These are phyloP conservation scores for Masnerella sp. DNA, from an alignment of 2,888 invertebrate species.

Conservation along the genomic window DNA sequence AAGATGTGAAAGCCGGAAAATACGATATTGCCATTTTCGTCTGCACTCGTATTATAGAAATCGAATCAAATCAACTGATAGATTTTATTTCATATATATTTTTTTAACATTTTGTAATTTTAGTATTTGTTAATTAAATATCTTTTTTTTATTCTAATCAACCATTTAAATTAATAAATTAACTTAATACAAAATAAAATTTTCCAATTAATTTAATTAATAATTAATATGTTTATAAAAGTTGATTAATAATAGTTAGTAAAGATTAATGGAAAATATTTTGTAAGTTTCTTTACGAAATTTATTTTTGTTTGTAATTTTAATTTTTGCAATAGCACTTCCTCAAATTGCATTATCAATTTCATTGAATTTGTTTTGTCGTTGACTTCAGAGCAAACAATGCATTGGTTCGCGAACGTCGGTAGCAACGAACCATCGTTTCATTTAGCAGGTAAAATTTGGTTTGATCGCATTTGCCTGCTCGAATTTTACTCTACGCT, in stretches of 20 bases:
- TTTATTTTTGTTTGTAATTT: too few species aligned
- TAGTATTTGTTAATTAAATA: too few species aligned
- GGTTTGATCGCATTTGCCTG: constrained; percentile 19
- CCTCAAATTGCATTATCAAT: constrained; percentile 15
- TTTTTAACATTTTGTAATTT: too few species aligned
- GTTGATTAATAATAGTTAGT: too few species aligned
- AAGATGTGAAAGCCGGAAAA: too few species aligned
- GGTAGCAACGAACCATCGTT: constrained; percentile 70
- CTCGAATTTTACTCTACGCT: constrained; percentile 5
- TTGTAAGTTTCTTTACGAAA: too few species aligned
- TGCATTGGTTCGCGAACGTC: constrained; percentile 76
- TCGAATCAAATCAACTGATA: constrained; percentile 31
- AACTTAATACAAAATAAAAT: too few species aligned
- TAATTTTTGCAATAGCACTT: not conserved
- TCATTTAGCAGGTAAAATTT: constrained; percentile 71
- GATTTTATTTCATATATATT: constrained; percentile 29
- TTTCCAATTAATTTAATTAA: too few species aligned
- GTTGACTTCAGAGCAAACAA: constrained; percentile 73
- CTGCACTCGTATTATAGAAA: constrained; percentile 20
- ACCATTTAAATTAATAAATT: too few species aligned
- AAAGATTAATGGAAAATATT: too few species aligned
- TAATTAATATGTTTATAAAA: too few species aligned
- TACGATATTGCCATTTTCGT: constrained; percentile 44
- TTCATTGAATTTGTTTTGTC: constrained; percentile 36
- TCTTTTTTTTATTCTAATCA: too few species aligned